Evolutionary conservation across 2,113 vertebrate species (phyloP).

Genomic region (Gulo gulo): DNA sequence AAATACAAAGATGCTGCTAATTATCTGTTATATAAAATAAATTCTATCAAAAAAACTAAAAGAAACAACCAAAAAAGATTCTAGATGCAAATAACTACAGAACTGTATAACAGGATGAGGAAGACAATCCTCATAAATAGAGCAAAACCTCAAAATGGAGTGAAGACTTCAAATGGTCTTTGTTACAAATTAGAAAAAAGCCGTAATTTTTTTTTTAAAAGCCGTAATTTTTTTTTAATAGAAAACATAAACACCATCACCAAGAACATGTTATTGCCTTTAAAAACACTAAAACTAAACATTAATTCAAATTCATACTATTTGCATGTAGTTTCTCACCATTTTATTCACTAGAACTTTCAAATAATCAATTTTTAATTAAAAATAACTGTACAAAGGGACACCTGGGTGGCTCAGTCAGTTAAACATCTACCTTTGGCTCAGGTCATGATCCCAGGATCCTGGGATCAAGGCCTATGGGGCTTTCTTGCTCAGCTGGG

Average conservation of each 20-base stretch:
- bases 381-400: background rate
- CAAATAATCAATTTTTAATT: slow-evolving; percentile 9
- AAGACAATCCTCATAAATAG: background rate
- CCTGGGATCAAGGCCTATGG: no score
- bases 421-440: no score
- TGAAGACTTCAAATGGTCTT: background rate
- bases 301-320: background rate
- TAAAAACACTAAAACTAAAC: background rate
- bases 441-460: no score
- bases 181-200: background rate
- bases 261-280: background rate
- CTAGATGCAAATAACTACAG: background rate
- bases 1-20: background rate
- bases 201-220: background rate
- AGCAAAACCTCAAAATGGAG: background rate
- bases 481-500: no score
- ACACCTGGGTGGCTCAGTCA: background rate
- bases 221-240: background rate
- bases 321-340: background rate
- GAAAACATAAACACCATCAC: slow-evolving; percentile 1
- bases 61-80: background rate
- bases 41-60: background rate
- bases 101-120: background rate
- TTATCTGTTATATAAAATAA: background rate
- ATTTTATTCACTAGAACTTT: background rate